Evolutionary conservation across 2,797 vertebrate species (phyloP).

Genomic region (Mycteria americana): DNA sequence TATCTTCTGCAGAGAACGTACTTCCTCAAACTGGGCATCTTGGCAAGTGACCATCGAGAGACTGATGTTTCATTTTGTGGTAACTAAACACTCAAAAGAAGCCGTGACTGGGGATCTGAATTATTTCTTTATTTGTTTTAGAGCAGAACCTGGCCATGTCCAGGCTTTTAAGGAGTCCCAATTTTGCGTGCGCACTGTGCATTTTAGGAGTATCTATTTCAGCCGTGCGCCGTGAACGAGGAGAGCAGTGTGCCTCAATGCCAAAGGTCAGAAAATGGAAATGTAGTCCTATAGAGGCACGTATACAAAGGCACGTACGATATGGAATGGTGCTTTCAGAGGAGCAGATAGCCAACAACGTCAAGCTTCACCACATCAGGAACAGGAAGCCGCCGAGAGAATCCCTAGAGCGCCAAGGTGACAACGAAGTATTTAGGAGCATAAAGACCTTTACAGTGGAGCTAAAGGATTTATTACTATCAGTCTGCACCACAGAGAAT

Average conservation of each 20-base stretch:
- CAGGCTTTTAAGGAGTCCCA: not conserved
- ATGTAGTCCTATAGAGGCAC: not conserved
- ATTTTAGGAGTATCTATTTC: not conserved
- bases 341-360: not conserved
- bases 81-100: not conserved
- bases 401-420: not conserved
- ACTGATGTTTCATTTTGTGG: not conserved
- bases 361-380: not conserved
- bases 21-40: not conserved
- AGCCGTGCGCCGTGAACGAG: not conserved
- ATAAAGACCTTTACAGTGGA: slow-evolving; percentile 7
- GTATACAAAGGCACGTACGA: not conserved
- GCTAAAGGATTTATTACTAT: slow-evolving; percentile 23
- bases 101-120: not conserved
- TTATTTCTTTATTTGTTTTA: not conserved
- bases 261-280: not conserved
- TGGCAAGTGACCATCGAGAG: not conserved
- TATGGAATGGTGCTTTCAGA: not conserved
- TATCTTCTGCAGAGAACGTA: not conserved
- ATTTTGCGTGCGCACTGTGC: not conserved
- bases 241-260: not conserved
- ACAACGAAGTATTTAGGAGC: not conserved
- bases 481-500: slow-evolving; percentile 10
- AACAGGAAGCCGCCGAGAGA: not conserved
- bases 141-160: not conserved